phyloP scores from a whole-genome alignment of 2,113 vertebrate species.

The Rhadina sibilatrix region DNA sequence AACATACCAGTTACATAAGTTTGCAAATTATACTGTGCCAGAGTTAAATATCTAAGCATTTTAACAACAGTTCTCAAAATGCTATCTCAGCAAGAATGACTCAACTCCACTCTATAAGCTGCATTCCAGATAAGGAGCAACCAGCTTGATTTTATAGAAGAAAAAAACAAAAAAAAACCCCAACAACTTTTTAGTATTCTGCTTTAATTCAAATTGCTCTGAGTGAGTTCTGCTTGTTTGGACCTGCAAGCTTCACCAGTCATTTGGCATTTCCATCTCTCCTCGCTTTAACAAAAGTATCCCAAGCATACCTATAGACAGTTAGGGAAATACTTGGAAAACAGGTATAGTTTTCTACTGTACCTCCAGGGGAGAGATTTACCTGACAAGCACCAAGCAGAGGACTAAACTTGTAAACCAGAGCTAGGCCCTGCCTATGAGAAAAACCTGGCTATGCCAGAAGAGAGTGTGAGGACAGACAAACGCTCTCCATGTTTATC shows the following conservation, averaged over 20 bases:
- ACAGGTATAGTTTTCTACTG: not conserved
- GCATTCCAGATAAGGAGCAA: conserved; percentile 46
- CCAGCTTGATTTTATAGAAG: not conserved
- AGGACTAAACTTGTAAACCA: not conserved
- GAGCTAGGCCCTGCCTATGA: not conserved
- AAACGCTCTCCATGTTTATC: not conserved
- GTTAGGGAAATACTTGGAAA: conserved; percentile 3
- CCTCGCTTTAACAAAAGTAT: not conserved
- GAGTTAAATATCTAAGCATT: conserved; percentile 62
- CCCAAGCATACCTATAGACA: not conserved
- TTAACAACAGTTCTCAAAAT: conserved; percentile 45
- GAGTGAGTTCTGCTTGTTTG: conserved; percentile 40
- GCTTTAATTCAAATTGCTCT: conserved; percentile 25
- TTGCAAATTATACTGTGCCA: conserved; percentile 43
- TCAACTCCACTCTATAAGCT: conserved; percentile 18
- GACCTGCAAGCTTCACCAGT: conserved; percentile 31
- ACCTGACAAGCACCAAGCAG: not conserved
- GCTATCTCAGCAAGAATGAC: conserved; percentile 57
- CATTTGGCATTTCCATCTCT: conserved; percentile 10
- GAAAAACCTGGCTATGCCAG: not conserved
- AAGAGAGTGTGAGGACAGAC: not conserved
- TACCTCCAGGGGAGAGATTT: not conserved
- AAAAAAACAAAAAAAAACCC: not conserved
- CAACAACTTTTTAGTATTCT: not conserved
- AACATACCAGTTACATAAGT: conserved; percentile 65